Conservation (phyloP, 2,797 vertebrate species). For the Hybognathus amarus region DNA sequence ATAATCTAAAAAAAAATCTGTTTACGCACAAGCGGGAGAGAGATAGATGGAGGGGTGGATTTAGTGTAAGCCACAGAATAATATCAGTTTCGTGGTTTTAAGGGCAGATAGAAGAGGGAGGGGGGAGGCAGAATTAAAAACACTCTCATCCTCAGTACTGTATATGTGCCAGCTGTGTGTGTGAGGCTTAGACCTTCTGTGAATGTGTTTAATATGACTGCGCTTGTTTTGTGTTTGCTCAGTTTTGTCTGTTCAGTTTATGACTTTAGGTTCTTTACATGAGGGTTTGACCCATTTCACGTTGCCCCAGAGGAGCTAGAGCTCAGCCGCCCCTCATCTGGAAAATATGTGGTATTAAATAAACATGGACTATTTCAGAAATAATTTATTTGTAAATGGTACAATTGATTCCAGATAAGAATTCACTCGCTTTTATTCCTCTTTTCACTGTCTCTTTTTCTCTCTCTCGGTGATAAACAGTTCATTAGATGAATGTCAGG, state of each 20-base stretch:
- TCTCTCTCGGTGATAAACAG: conserved; percentile 22
- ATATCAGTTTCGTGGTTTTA: conserved; percentile 57
- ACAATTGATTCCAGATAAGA: conserved; percentile 14
- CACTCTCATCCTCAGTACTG: not conserved
- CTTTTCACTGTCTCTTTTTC: conserved; percentile 49
- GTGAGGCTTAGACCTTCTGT: conserved; percentile 15
- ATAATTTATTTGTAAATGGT: conserved; percentile 68
- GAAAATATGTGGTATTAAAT: conserved; percentile 62
- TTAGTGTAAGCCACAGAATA: conserved; percentile 58
- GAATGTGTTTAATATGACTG: conserved; percentile 21
- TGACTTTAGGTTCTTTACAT: conserved; percentile 12
- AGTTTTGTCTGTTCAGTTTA: conserved; percentile 27
- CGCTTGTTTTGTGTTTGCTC: conserved; percentile 44
- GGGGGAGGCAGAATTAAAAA: conserved; percentile 39
- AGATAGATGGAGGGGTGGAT: conserved; percentile 27
- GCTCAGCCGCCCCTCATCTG: conserved; percentile 48
- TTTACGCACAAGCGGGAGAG: conserved; percentile 61
- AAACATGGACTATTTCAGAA: conserved; percentile 62
- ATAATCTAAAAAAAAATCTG: conserved; percentile 72
- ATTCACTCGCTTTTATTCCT: conserved; percentile 40
- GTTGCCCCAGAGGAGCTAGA: conserved; percentile 2
- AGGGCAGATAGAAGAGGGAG: conserved; percentile 38
- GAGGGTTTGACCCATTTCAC: not conserved
- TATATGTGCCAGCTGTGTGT: conserved; percentile 16
- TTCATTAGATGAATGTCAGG: conserved; percentile 21